A percentile compares a stretch with the other conserved stretches of the same genome.
Conservation (phyloP, 1,140 invertebrate genomes). For the Akabosia matsudoensis region DNA sequence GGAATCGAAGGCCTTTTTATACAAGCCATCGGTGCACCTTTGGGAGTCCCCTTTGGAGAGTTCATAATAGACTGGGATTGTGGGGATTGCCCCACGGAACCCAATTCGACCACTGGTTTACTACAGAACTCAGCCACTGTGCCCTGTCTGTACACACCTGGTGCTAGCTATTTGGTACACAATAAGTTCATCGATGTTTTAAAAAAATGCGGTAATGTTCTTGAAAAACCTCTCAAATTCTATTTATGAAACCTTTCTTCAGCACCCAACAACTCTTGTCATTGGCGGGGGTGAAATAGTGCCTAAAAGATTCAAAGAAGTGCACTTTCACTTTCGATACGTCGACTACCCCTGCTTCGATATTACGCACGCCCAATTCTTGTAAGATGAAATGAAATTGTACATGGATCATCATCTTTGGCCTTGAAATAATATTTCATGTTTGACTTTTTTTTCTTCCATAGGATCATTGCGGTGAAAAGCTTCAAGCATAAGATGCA, state of each 20-base stretch:
- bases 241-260: no score
- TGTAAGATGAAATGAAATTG: no score
- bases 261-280: not conserved
- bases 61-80: not conserved
- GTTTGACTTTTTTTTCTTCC: not conserved
- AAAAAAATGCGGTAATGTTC: no score
- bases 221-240: no score
- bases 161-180: not conserved
- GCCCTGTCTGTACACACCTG: not conserved
- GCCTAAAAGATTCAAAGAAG: not conserved
- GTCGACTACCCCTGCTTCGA: not conserved
- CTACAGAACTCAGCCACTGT: not conserved
- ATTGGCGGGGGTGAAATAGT: not conserved
- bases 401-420: not conserved
- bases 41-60: not conserved
- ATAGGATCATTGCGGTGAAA: not conserved
- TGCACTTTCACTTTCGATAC: not conserved
- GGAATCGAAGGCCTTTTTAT: not conserved
- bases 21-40: not conserved
- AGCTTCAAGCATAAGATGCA: not conserved
- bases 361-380: not conserved
- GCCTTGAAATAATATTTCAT: not conserved
- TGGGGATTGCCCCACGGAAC: not conserved
- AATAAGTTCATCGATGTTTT: no score
- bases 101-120: not conserved